Conservation (phyloP, 1,140 invertebrate genomes). For the Cryptotermes secundus region DNA sequence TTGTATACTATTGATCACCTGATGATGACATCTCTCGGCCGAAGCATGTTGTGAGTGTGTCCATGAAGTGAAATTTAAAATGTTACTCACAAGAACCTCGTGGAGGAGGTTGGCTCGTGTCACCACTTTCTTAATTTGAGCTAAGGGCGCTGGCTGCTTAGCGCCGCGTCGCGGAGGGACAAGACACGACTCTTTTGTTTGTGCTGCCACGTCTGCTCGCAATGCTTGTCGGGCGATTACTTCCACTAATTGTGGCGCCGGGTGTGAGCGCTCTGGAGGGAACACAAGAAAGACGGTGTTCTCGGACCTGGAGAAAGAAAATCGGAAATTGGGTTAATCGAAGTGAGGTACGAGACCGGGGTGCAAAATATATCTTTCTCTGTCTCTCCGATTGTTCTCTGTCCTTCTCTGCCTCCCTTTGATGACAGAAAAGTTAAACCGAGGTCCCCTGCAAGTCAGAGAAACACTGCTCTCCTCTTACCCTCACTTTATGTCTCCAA, state of each 20-base stretch:
- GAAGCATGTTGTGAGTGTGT: no score
- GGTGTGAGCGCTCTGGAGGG: background rate
- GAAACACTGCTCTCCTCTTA: background rate
- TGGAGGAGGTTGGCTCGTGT: no score
- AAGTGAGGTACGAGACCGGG: slow-evolving; percentile 6
- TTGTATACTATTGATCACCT: no score
- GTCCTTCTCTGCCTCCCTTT: background rate
- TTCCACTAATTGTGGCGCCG: slow-evolving; percentile 7
- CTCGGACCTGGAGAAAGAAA: slow-evolving; percentile 18
- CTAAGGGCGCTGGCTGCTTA: no score
- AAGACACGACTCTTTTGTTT: background rate
- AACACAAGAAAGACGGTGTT: background rate
- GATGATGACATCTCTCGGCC: no score
- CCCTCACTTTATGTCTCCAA: background rate
- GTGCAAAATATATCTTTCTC: background rate
- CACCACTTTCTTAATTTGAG: no score
- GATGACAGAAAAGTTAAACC: background rate
- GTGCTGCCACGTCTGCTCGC: background rate
- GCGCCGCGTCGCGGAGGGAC: background rate
- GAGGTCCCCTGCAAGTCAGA: background rate
- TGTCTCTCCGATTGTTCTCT: background rate
- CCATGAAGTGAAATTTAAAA: no score
- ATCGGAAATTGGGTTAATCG: slow-evolving; percentile 29
- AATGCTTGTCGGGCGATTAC: slow-evolving; percentile 7
- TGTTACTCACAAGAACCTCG: no score